Evolutionary conservation across 2,888 invertebrate genomes (phyloP).

Genomic region (Tanytarsus gracilentus): DNA sequence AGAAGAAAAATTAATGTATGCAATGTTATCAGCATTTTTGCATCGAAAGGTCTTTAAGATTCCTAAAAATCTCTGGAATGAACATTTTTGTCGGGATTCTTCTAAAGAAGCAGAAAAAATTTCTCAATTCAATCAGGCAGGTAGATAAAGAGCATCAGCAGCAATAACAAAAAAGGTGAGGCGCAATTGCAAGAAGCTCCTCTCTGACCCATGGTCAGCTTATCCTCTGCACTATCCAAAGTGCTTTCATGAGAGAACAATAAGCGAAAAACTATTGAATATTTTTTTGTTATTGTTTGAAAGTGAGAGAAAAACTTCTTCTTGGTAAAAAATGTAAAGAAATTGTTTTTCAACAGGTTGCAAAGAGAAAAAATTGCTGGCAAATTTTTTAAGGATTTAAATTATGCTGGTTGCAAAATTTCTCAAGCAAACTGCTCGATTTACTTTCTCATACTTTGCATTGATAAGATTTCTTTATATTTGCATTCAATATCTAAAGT

Average conservation of each 20-base stretch:
- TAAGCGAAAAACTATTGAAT: not conserved
- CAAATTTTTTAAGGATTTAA: no score
- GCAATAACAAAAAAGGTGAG: no score
- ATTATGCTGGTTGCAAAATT: no score
- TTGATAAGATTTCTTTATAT: not conserved
- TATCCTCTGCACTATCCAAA: not conserved
- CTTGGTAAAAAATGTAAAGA: no score
- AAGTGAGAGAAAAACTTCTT: no score
- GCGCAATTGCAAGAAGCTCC: not conserved
- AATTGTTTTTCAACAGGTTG: no score
- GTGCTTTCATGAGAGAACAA: constrained; percentile 1
- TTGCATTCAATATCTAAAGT: not conserved
- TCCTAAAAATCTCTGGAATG: not conserved
- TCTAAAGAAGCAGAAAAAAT: no score
- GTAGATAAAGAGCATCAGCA: not conserved
- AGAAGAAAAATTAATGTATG: not conserved
- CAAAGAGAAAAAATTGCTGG: no score
- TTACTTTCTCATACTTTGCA: no score
- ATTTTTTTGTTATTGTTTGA: no score
- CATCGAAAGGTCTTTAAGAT: not conserved
- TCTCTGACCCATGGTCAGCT: constrained; percentile 2
- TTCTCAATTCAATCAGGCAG: constrained; percentile 16
- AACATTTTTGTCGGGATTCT: not conserved
- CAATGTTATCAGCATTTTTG: not conserved
- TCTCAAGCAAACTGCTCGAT: no score